phyloP scores from a whole-genome alignment of 2,113 vertebrate genomes.

The Lycocorax pyrrhopterus region DNA sequence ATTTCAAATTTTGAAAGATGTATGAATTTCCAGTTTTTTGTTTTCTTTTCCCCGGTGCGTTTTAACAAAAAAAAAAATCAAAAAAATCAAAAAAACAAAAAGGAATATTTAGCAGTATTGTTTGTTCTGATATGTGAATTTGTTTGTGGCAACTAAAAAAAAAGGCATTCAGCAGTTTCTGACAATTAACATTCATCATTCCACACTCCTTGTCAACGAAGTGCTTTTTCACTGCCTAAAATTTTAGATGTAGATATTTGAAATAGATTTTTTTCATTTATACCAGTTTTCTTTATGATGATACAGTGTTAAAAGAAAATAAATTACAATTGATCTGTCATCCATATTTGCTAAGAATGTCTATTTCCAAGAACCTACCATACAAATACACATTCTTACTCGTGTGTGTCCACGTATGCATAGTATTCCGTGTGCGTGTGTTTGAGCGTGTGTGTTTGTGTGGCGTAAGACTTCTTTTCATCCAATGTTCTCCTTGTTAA shows the following conservation, averaged over 20 bases:
- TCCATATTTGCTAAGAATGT: constrained; percentile 87
- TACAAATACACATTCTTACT: constrained; percentile 74
- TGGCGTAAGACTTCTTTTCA: constrained; percentile 49
- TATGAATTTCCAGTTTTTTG: constrained; percentile 78
- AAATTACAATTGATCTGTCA: constrained; percentile 88
- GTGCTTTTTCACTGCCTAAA: constrained; percentile 99
- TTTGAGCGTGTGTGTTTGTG: constrained; percentile 34
- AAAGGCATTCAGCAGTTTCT: constrained; percentile 81
- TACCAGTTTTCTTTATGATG: constrained; percentile 86
- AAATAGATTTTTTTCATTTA: constrained; percentile 87
- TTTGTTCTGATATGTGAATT: constrained; percentile 88
- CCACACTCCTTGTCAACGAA: constrained; percentile 85
- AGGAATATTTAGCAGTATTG: constrained; percentile 86
- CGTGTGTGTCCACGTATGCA: constrained; percentile 63
- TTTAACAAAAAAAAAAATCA: constrained; percentile 73
- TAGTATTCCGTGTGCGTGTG: constrained; percentile 45
- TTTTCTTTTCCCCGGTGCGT: constrained; percentile 77
- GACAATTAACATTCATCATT: constrained; percentile 82
- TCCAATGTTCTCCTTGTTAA: constrained; percentile 57
- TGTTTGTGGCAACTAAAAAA: constrained; percentile 85
- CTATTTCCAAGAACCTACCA: constrained; percentile 76
- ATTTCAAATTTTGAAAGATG: constrained; percentile 78
- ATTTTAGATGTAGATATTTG: constrained; percentile 92
- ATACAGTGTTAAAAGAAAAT: constrained; percentile 87
- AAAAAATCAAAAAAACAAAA: constrained; percentile 64